phyloP scores from a whole-genome alignment of 2,113 vertebrate species.

The Entomyzon cyanotis region DNA sequence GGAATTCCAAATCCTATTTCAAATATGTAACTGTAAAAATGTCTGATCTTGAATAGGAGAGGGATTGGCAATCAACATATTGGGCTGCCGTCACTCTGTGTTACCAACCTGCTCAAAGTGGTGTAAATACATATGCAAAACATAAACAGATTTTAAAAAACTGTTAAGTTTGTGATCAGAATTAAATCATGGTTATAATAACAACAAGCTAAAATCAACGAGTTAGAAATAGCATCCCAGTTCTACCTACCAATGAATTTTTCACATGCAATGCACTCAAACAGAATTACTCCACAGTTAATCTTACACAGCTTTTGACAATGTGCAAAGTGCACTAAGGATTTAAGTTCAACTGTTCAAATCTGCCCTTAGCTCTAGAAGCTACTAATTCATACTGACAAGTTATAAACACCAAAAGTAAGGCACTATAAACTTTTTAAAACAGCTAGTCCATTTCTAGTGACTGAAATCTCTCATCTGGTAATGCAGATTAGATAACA shows the following conservation, averaged over 20 bases:
- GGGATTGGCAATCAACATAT: not conserved
- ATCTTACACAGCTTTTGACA: not conserved
- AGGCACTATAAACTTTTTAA: not conserved
- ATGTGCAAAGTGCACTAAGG: not conserved
- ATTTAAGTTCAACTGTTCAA: not conserved
- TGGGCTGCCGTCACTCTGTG: accelerated
- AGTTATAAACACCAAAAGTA: not conserved
- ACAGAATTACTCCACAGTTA: not conserved
- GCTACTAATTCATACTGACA: not conserved
- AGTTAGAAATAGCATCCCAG: not conserved
- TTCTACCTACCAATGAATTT: not conserved
- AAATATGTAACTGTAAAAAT: not conserved
- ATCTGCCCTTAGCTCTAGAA: not conserved
- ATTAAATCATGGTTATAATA: not conserved
- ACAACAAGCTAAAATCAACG: not conserved
- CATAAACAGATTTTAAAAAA: not conserved
- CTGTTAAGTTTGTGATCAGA: not conserved
- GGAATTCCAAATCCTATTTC: not conserved
- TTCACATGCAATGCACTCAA: not conserved
- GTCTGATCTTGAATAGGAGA: not conserved
- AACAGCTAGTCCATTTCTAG: not conserved
- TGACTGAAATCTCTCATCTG: not conserved
- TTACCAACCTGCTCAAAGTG: not conserved
- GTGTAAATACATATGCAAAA: not conserved
- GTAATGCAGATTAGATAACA: not conserved